A percentile compares a stretch with the other conserved stretches of the same genome.
Evolutionary conservation across 2,888 invertebrate species (phyloP).

Genomic region (Tinea semifulvella): DNA sequence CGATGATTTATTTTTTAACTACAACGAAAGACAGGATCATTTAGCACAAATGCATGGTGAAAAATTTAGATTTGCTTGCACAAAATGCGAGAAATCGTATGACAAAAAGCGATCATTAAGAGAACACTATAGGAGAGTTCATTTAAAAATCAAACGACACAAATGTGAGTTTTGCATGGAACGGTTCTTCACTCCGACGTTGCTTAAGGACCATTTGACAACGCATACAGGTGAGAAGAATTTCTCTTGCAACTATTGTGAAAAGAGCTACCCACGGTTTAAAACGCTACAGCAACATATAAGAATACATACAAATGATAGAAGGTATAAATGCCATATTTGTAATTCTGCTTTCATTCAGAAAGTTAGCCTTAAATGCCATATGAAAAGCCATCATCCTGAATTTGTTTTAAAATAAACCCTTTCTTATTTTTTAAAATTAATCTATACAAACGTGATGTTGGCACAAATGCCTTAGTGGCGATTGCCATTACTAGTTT

Average conservation of each 20-base stretch:
- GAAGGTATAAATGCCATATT: slow-evolving; percentile 62
- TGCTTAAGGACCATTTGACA: slow-evolving; percentile 57
- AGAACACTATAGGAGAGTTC: slow-evolving; percentile 51
- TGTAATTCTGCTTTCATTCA: slow-evolving; percentile 68
- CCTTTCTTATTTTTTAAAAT: too few relatives aligned
- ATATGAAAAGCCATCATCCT: slow-evolving; percentile 66
- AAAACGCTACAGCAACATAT: slow-evolving; percentile 69
- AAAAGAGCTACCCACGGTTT: slow-evolving; percentile 67
- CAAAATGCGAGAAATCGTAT: slow-evolving; percentile 55
- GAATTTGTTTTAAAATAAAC: slow-evolving; percentile 42
- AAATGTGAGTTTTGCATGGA: slow-evolving; percentile 65
- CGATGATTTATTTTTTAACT: slow-evolving; percentile 57
- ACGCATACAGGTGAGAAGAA: slow-evolving; percentile 64
- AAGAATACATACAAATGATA: slow-evolving; percentile 66
- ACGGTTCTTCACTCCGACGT: slow-evolving; percentile 53
- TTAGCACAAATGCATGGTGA: slow-evolving; percentile 53
- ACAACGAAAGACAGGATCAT: slow-evolving; percentile 50
- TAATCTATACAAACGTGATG: too few relatives aligned
- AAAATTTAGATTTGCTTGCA: slow-evolving; percentile 45
- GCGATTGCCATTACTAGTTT: too few relatives aligned
- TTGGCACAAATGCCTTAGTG: too few relatives aligned
- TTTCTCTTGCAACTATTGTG: slow-evolving; percentile 67
- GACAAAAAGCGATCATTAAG: slow-evolving; percentile 52
- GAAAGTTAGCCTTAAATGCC: slow-evolving; percentile 66
- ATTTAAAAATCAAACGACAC: slow-evolving; percentile 55